phyloP scores from a whole-genome alignment of 2,113 vertebrate species.

The Notothenia coriiceps region DNA sequence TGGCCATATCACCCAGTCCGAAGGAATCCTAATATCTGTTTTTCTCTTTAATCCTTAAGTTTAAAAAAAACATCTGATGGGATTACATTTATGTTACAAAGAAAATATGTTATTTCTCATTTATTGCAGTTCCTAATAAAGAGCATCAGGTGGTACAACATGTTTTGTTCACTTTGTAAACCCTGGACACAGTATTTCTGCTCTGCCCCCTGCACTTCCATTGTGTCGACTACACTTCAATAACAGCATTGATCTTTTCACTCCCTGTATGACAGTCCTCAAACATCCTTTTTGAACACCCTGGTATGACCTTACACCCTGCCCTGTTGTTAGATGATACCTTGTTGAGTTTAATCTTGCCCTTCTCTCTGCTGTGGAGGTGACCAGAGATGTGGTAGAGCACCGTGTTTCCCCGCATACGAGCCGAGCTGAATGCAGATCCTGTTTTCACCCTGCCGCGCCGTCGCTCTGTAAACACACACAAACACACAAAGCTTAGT shows the following conservation, averaged over 20 bases:
- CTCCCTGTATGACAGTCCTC: constrained; percentile 4
- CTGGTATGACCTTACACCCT: neutral
- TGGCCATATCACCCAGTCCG: no score
- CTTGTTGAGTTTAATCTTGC: constrained; percentile 98
- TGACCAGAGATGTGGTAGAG: constrained; percentile 98
- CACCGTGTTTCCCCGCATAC: constrained; percentile 91
- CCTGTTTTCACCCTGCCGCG: constrained; percentile 90
- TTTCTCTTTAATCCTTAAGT: no score
- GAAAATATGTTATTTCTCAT: no score
- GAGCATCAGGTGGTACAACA: no score
- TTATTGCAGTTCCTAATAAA: no score
- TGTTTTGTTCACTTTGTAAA: no score
- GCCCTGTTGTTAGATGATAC: constrained; percentile 71
- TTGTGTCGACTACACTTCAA: constrained; percentile 1
- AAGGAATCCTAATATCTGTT: no score
- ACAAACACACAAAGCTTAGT: constrained; percentile 23
- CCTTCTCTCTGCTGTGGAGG: constrained; percentile 94
- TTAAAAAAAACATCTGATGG: no score
- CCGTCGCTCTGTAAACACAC: constrained; percentile 87
- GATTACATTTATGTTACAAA: no score
- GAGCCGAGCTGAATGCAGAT: constrained; percentile 89
- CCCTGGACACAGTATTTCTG: neutral
- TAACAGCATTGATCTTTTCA: constrained; percentile 24
- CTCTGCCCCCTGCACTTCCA: neutral
- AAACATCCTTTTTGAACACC: constrained; percentile 2